Conservation (phyloP, 2,113 vertebrate species). For the Lagopus muta region DNA sequence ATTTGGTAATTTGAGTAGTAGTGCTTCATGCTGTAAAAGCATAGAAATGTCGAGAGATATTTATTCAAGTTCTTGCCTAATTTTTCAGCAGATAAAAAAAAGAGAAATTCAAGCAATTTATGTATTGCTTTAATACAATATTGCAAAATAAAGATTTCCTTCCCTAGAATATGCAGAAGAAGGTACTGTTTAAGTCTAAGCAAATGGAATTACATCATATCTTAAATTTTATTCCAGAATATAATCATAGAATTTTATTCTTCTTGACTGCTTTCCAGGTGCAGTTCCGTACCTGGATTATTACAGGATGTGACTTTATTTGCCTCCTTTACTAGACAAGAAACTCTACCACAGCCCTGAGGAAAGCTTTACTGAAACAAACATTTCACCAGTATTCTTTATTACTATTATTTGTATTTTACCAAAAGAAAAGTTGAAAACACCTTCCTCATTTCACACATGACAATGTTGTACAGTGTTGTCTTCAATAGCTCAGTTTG, state of each 20-base stretch:
- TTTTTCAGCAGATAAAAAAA: neutral
- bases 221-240: neutral
- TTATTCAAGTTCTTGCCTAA: neutral
- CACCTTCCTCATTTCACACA: slow-evolving; percentile 5
- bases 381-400: neutral
- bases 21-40: neutral
- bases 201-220: neutral
- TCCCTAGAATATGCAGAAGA: neutral
- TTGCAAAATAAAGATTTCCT: neutral
- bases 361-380: slow-evolving; percentile 14
- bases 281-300: neutral
- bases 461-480: slow-evolving; percentile 19
- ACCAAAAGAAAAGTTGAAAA: slow-evolving; percentile 22
- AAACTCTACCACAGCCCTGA: neutral
- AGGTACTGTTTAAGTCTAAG: neutral
- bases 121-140: neutral
- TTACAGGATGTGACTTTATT: neutral
- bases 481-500: slow-evolving; percentile 17
- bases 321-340: neutral
- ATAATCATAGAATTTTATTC: neutral
- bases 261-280: neutral
- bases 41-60: neutral
- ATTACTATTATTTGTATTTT: neutral
- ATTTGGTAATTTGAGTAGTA: neutral
- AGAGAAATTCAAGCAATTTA: neutral